These are phyloP conservation scores for Timandra comae DNA, from an alignment of 2,888 invertebrate genomes.

Conservation along the genomic window DNA sequence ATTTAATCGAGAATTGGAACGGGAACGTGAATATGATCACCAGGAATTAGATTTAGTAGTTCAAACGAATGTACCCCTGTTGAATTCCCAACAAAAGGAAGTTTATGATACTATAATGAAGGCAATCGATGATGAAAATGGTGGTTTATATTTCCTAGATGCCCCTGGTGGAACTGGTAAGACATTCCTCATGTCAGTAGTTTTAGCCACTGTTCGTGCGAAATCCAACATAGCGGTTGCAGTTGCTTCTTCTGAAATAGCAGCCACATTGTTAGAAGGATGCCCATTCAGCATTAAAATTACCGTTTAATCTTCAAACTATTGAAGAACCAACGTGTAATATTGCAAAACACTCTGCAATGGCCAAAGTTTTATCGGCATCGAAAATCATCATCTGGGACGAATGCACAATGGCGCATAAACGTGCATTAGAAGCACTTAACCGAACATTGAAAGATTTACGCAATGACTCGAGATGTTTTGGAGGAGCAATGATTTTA, in stretches of 20 bases:
- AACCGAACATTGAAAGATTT: slow-evolving; percentile 1
- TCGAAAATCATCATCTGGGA: slow-evolving; percentile 26
- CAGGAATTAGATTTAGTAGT: slow-evolving; percentile 21
- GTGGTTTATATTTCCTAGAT: slow-evolving; percentile 23
- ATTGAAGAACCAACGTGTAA: slow-evolving; percentile 24
- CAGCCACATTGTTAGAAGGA: slow-evolving; percentile 24
- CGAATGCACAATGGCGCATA: slow-evolving; percentile 28
- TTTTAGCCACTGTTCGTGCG: slow-evolving; percentile 23
- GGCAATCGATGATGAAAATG: slow-evolving; percentile 23
- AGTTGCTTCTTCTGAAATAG: slow-evolving; percentile 28
- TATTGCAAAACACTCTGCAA: slow-evolving; percentile 21
- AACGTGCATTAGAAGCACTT: slow-evolving; percentile 19
- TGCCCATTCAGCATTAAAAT: slow-evolving; percentile 30
- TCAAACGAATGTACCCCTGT: slow-evolving; percentile 24
- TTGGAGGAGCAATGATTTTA: slow-evolving; percentile 3
- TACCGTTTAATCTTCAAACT: slow-evolving; percentile 27
- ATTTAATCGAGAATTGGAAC: slow-evolving; percentile 33
- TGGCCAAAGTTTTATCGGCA: slow-evolving; percentile 19
- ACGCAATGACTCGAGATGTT: slow-evolving; percentile 4
- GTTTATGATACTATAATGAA: slow-evolving; percentile 25
- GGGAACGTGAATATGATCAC: slow-evolving; percentile 28
- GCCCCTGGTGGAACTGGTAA: slow-evolving; percentile 21
- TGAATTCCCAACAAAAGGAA: slow-evolving; percentile 25
- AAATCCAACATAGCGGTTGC: slow-evolving; percentile 22
- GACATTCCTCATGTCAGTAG: slow-evolving; percentile 24